Base-by-base conservation (phyloP, 2,113 vertebrate genomes). In the Bothrops jararaca region DNA sequence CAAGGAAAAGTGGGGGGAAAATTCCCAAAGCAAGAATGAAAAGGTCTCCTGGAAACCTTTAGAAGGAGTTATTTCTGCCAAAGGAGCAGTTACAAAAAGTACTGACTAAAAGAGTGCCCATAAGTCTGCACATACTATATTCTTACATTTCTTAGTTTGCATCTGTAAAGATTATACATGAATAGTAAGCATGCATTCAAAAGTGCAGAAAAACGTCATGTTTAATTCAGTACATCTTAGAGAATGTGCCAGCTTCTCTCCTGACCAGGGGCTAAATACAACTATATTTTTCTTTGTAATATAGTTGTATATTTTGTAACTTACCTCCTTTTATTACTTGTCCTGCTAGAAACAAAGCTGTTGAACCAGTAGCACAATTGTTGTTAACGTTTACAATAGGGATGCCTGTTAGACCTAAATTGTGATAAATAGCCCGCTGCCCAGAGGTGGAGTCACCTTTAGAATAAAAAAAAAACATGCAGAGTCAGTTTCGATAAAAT, bases 351-450 rank as follows among this genome's bases (percentile, higher is more conserved):
- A 98, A 99, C 94, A 99, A 97, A 24, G 99, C 99, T 3, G 99
- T 99, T 89, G 99, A 99, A 42, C 99, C 99, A 0, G 98, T 99
- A 88, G 99, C 98, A 95, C 99, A 99, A 97, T 99, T 99, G 96
- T 99, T 99, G 97, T 99, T 99, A 42, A 99, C 98, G 2, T 99
- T 99, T 94, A 99, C 91, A 86, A 99, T 98, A 94, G 99, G 99
- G 96, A 99, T 99, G 74, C 99, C 99, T 0, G 99, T 99, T 88
- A 99, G 94, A 39, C 99, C 99, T 96, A 99, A 96, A 94, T 98
- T 94, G 20, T 99, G 99, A 96, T 99, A 99, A 96, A 99, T 98
- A 5, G 99, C 99, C 85, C 99, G 98, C 91, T 99, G 99, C 3
- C 99, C 99, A 95, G 96, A 98, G 4, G 99, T 97, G 3, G 99